Percentiles rank a stretch among this genome's conserved stretches.
These are phyloP conservation scores for Rutpela maculata DNA, from an alignment of 2,888 invertebrate species.

Conservation along the genomic window DNA sequence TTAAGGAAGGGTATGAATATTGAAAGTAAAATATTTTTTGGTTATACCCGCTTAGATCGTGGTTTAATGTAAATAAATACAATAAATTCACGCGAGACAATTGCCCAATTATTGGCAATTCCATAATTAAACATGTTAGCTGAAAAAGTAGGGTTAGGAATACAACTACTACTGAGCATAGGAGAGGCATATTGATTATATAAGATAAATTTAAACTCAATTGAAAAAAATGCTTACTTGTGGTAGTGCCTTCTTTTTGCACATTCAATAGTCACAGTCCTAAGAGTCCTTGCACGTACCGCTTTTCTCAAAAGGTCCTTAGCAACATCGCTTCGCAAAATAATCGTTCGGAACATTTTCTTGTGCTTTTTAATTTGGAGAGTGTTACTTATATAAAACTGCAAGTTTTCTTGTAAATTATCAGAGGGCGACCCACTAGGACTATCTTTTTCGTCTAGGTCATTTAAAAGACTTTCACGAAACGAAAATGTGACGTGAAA, in stretches of 20 bases:
- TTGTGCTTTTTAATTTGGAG: conserved; percentile 39
- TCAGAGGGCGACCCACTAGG: conserved; percentile 66
- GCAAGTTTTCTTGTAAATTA: conserved; percentile 48
- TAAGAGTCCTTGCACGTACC: conserved; percentile 77
- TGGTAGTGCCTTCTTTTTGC: conserved; percentile 76
- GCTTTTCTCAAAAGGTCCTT: conserved; percentile 80
- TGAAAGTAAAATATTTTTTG: no score
- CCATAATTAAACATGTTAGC: not conserved
- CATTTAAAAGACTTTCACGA: conserved; percentile 72
- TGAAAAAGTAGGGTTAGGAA: conserved; percentile 38
- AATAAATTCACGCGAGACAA: not conserved
- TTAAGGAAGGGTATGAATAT: no score
- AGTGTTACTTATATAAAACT: conserved; percentile 45
- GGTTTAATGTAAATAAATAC: not conserved
- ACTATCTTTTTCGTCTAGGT: conserved; percentile 66
- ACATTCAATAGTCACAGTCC: conserved; percentile 78
- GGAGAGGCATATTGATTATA: conserved; percentile 21
- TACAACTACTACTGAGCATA: not conserved
- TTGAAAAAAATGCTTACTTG: conserved; percentile 52
- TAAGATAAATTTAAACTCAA: conserved; percentile 26
- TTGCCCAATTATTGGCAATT: not conserved
- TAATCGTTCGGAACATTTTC: conserved; percentile 85
- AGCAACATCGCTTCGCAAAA: conserved; percentile 82
- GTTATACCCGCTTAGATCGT: no score
- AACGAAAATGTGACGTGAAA: conserved; percentile 41